A percentile compares a stretch with the other conserved stretches of the same genome.
phyloP scores from a whole-genome alignment of 2,888 invertebrate genomes.

The Melieria crassipennis region DNA sequence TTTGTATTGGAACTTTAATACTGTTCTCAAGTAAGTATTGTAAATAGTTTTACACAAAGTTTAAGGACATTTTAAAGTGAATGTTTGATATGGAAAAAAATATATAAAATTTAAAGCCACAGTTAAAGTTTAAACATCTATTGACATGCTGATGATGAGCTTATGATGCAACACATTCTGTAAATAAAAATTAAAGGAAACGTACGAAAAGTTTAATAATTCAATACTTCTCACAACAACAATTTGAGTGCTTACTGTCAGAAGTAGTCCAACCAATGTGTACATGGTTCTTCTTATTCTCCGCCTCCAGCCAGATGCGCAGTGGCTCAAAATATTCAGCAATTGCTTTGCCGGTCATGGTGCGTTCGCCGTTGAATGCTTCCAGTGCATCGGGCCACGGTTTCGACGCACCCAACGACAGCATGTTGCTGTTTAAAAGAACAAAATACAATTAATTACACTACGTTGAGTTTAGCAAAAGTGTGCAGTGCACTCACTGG shows the following conservation, averaged over 20 bases:
- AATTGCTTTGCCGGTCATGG: slow-evolving; percentile 80
- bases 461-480: not conserved
- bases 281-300: slow-evolving; percentile 77
- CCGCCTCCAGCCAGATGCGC: slow-evolving; percentile 76
- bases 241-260: slow-evolving; percentile 52
- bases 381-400: slow-evolving; percentile 90
- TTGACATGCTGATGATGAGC: not conserved
- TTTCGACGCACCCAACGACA: slow-evolving; percentile 77
- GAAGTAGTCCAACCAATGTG: slow-evolving; percentile 72
- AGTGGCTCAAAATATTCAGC: slow-evolving; percentile 85
- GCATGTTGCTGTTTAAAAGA: slow-evolving; percentile 70
- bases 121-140: no score
- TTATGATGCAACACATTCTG: slow-evolving; percentile 37
- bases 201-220: not conserved
- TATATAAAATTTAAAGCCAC: no score
- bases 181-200: slow-evolving; percentile 1
- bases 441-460: not conserved
- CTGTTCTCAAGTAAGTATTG: no score
- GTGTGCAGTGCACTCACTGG: slow-evolving; percentile 65
- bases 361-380: slow-evolving; percentile 78
- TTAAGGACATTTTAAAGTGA: no score
- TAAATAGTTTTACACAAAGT: no score
- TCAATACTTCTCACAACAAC: not conserved
- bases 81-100: no score
- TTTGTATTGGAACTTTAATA: no score